A percentile compares a stretch with the other conserved stretches of the same genome.
Conservation (phyloP, 2,113 vertebrate genomes). For the Albula goreensis region DNA sequence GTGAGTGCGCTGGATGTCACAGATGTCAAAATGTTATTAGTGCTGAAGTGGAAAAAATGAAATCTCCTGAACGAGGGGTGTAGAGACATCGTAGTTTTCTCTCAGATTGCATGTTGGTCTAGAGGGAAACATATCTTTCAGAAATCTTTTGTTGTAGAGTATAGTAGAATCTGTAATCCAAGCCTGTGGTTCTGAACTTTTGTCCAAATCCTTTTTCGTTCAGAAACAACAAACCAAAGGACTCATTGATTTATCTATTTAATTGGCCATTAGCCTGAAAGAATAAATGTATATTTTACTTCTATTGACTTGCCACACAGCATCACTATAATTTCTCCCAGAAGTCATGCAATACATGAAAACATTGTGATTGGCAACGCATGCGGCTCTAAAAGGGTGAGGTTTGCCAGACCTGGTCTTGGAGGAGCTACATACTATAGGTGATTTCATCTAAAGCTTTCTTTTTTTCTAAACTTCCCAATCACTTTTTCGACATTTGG, state of each 20-base stretch:
- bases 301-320: neutral
- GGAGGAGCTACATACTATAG: neutral
- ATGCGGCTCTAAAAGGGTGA: neutral
- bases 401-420: neutral
- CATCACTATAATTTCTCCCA: neutral
- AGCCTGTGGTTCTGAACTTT: neutral
- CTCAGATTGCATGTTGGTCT: neutral
- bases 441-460: neutral
- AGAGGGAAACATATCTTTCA: neutral
- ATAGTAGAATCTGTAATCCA: neutral
- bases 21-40: neutral
- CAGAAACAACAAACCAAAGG: neutral
- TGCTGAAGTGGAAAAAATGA: neutral
- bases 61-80: neutral
- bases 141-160: neutral
- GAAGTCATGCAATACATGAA: neutral
- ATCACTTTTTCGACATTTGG: neutral
- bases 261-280: neutral
- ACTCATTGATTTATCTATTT: neutral
- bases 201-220: neutral
- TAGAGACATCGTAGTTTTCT: neutral
- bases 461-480: constrained; percentile 5
- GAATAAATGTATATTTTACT: neutral
- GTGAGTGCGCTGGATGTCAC: neutral
- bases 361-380: neutral